These are phyloP conservation scores for Manduca sexta DNA, from an alignment of 1,140 invertebrate genomes.

Conservation along the genomic window DNA sequence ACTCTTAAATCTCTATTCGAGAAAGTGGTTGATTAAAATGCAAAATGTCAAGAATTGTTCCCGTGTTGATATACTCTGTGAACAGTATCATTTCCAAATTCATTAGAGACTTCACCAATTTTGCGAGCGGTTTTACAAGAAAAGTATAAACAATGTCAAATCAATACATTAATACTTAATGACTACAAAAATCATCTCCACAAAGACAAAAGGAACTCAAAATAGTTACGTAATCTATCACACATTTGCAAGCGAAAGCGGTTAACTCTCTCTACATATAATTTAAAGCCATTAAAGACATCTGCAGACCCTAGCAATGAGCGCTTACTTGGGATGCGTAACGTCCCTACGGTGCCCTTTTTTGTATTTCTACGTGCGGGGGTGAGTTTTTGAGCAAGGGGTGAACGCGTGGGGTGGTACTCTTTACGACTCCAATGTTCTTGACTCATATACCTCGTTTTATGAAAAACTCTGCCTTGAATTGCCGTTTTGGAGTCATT, in stretches of 20 bases:
- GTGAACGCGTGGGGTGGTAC: slow-evolving; percentile 62
- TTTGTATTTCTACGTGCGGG: slow-evolving; percentile 60
- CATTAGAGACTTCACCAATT: too few relatives aligned
- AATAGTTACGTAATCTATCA: slow-evolving; percentile 55
- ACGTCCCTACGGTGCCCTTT: slow-evolving; percentile 64
- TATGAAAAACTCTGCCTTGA: slow-evolving; percentile 60
- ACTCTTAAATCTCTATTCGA: too few relatives aligned
- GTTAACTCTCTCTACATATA: slow-evolving; percentile 69
- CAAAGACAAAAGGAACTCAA: slow-evolving; percentile 9
- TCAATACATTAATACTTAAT: too few relatives aligned
- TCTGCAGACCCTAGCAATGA: slow-evolving; percentile 67
- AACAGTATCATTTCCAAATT: too few relatives aligned
- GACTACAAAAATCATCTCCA: too few relatives aligned
- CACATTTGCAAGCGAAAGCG: slow-evolving; percentile 33
- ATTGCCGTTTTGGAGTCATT: slow-evolving; percentile 54
- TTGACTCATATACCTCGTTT: slow-evolving; percentile 69
- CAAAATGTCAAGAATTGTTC: too few relatives aligned
- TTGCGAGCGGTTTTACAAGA: too few relatives aligned
- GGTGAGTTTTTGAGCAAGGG: slow-evolving; percentile 69
- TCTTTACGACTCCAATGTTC: slow-evolving; percentile 63
- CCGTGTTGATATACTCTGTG: too few relatives aligned
- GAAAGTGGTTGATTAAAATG: too few relatives aligned
- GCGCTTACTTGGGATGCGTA: slow-evolving; percentile 67
- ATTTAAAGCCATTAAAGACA: slow-evolving; percentile 73
- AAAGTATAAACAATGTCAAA: too few relatives aligned